These are phyloP conservation scores for Saccostrea cuccullata DNA, from an alignment of 1,140 invertebrate species.

Conservation along the genomic window DNA sequence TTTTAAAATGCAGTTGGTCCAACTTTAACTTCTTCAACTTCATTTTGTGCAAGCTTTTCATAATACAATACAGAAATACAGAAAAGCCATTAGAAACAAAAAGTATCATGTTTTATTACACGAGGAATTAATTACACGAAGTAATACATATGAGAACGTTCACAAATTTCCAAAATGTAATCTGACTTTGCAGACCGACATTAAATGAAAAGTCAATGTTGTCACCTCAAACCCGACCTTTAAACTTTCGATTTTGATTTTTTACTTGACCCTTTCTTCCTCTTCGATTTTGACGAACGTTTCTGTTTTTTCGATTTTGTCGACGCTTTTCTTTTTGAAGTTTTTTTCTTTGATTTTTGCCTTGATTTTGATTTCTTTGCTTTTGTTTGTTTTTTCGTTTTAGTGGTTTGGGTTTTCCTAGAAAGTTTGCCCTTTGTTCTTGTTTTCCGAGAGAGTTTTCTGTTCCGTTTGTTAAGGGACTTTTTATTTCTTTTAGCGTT, in stretches of 20 bases:
- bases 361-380: not conserved
- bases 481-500: not conserved
- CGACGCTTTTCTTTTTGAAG: not conserved
- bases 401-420: not conserved
- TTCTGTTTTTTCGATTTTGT: not conserved
- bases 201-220: too few relatives aligned
- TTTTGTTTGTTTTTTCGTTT: not conserved
- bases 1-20: too few relatives aligned
- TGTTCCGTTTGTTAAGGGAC: not conserved
- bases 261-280: not conserved
- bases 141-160: too few relatives aligned
- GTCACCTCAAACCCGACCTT: not conserved
- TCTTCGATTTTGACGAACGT: not conserved
- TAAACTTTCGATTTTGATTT: conserved; percentile 7
- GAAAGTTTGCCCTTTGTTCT: not conserved
- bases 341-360: not conserved
- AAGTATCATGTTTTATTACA: too few relatives aligned
- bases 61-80: too few relatives aligned
- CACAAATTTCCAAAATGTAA: too few relatives aligned
- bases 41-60: too few relatives aligned
- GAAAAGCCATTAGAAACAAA: too few relatives aligned
- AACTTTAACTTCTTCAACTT: too few relatives aligned
- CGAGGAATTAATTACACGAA: too few relatives aligned
- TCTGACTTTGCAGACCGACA: too few relatives aligned
- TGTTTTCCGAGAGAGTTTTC: not conserved